phyloP scores from a whole-genome alignment of 2,888 invertebrate genomes.

The Seira musarum region DNA sequence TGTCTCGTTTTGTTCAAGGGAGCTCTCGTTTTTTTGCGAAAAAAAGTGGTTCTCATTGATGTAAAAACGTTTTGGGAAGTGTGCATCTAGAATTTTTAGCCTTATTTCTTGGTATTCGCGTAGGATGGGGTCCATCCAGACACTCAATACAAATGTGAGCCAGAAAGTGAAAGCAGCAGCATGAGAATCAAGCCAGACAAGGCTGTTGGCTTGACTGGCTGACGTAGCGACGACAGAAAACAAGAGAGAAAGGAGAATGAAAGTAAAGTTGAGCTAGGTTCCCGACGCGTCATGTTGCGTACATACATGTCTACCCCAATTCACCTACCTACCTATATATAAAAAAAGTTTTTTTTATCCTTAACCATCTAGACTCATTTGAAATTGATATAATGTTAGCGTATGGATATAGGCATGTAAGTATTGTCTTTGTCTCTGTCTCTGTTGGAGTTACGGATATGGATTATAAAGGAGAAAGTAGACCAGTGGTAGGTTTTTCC shows the following conservation, averaged over 20 bases:
- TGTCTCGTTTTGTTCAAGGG: no score
- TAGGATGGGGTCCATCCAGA: constrained; percentile 14
- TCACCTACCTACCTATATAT: constrained; percentile 18
- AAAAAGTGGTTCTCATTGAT: no score
- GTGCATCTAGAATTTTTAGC: no score
- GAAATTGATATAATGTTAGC: background rate
- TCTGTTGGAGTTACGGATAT: no score
- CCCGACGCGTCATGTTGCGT: constrained; percentile 47
- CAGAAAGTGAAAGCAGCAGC: constrained; percentile 20
- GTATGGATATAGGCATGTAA: background rate
- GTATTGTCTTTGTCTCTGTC: background rate
- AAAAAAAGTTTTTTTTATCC: constrained; percentile 1
- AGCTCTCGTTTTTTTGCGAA: no score
- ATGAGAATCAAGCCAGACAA: constrained; percentile 45
- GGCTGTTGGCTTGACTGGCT: constrained; percentile 21
- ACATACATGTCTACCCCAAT: background rate
- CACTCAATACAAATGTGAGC: constrained; percentile 25
- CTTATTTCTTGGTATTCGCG: no score
- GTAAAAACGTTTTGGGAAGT: no score
- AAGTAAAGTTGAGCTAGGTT: constrained; percentile 55
- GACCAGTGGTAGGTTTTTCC: constrained; percentile 16
- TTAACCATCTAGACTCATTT: background rate
- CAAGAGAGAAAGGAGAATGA: constrained; percentile 47
- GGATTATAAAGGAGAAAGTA: constrained; percentile 10
- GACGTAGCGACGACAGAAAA: constrained; percentile 18